These are phyloP conservation scores for Chlorospingus semifuscus DNA, from an alignment of 2,797 vertebrate genomes.

Conservation along the genomic window DNA sequence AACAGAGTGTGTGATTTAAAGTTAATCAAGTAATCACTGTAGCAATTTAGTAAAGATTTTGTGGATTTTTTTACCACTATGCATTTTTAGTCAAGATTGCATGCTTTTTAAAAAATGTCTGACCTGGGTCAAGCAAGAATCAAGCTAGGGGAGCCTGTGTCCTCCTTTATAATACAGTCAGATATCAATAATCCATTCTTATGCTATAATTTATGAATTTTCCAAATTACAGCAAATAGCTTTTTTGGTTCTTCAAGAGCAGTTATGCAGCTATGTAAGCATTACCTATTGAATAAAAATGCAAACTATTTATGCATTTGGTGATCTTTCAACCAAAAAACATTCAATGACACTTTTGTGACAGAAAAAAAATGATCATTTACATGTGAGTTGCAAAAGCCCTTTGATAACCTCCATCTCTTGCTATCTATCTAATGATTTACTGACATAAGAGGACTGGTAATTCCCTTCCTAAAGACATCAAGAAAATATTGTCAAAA, in stretches of 20 bases:
- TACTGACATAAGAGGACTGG: neutral
- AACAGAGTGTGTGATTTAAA: neutral
- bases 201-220: neutral
- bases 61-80: neutral
- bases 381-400: neutral
- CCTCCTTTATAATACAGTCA: neutral
- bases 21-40: neutral
- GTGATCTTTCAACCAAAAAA: slow-evolving; percentile 3
- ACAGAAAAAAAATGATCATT: neutral
- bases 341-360: neutral
- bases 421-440: neutral
- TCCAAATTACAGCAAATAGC: neutral
- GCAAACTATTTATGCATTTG: slow-evolving; percentile 1
- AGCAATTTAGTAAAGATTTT: neutral
- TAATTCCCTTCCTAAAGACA: neutral
- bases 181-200: neutral
- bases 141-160: neutral
- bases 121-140: neutral
- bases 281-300: neutral
- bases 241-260: neutral
- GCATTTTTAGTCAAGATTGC: neutral
- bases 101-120: neutral
- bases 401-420: neutral
- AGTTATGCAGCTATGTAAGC: neutral
- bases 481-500: neutral